Base-by-base conservation (phyloP, 2,113 vertebrate species). In the Psilopogon haemacephalus region DNA sequence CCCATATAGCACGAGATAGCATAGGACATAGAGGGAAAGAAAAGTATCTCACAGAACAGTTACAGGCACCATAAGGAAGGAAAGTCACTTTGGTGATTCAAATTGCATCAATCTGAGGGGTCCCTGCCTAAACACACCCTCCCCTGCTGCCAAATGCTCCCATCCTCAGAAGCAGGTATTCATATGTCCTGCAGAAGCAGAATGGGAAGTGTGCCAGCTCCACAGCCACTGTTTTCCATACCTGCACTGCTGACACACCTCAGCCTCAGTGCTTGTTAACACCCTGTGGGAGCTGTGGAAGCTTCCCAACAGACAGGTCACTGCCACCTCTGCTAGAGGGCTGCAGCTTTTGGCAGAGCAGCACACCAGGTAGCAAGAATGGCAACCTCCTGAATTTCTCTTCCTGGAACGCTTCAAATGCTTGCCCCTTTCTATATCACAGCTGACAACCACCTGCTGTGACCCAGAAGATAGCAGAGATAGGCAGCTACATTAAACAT, bases 231-330 rank as follows among this genome's bases (percentile, higher is more conserved):
- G 24, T 42, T 33, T 23, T 48, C 76, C 32, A 35, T 9, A 23
- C 54, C 7, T 30, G 48, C 54, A 63, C 2, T 6, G 69, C 69
- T 68, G 54, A 75, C n/a, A 33, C 6, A 21, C 6, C 58, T 26
- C 70, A 14, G 40, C 2, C 42, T 75, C 77, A 37, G 35, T 24
- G 16, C 12, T 6, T 67, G 38, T 37, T 48, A 32, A 59, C 15
- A 30, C 7, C 5, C 8, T 11, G 9, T 16, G 20, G 3, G 14
- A 37, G 27, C 1, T 5, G 33, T 2, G 2, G 40, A 5, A 33
- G 37, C 37, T 37, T 65, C 64, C 2, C 6, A 64, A 48, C 54
- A 64, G 48, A 46, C 19, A 32, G 46, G 40, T 19, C 28, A 16
- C 46, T 13, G 63, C 28, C 21, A 17, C 14, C 27, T 33, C 40